Evolutionary conservation across 1,140 invertebrate genomes (phyloP).

Genomic region (Nomia melanderi): DNA sequence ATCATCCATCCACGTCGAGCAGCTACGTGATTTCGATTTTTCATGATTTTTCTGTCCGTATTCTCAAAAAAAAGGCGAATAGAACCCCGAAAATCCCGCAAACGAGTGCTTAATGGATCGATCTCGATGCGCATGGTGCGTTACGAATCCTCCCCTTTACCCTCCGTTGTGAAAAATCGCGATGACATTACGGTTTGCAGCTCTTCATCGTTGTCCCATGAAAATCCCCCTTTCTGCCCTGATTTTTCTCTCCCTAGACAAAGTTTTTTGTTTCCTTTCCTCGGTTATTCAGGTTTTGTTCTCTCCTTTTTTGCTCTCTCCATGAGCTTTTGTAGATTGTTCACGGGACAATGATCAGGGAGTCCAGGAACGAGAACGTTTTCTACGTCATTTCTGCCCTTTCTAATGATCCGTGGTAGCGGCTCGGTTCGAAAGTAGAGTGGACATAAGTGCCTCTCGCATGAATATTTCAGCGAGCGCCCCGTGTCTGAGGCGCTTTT

Average conservation of each 20-base stretch:
- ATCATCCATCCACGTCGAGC: neutral
- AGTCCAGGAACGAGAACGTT: constrained; percentile 2
- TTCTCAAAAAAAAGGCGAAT: neutral
- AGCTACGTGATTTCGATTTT: constrained; percentile 30
- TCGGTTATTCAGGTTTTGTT: neutral
- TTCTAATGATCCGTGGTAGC: constrained; percentile 3
- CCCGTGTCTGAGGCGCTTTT: neutral
- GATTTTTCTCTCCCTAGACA: neutral
- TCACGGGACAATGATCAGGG: constrained; percentile 29
- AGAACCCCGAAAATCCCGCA: neutral
- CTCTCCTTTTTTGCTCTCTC: neutral
- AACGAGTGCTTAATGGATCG: constrained; percentile 46
- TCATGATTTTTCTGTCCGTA: constrained; percentile 11
- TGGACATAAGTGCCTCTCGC: constrained; percentile 11
- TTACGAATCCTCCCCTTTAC: neutral
- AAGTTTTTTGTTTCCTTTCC: neutral
- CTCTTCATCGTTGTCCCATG: constrained; percentile 20
- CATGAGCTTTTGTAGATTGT: constrained; percentile 1
- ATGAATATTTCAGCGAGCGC: constrained; percentile 38
- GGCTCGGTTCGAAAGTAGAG: neutral
- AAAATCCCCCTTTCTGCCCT: constrained; percentile 19
- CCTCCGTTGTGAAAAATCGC: constrained; percentile 45
- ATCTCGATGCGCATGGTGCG: neutral
- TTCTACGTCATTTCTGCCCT: constrained; percentile 10
- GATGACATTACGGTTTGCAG: constrained; percentile 37